A percentile compares a stretch with the other conserved stretches of the same genome.
phyloP scores from a whole-genome alignment of 1,140 invertebrate genomes.

The honey bee (Apis mellifera) region DNA sequence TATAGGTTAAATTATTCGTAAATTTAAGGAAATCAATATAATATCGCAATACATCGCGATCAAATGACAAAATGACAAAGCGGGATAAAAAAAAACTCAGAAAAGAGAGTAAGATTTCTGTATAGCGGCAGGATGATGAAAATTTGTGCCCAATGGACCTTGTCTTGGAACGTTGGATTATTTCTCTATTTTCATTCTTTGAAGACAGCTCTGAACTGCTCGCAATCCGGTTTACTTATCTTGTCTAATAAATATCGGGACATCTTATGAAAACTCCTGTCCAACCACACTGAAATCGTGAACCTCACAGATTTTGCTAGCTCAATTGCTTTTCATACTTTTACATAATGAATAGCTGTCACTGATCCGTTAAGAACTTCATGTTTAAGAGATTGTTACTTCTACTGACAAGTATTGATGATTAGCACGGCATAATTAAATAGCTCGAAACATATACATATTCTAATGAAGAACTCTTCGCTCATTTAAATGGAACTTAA shows the following conservation, averaged over 20 bases:
- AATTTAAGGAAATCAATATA: neutral
- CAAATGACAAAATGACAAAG: neutral
- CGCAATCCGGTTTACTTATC: constrained; percentile 79
- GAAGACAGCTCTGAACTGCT: constrained; percentile 67
- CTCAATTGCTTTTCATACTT: neutral
- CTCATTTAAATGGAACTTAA: neutral
- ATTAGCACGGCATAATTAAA: constrained; percentile 6
- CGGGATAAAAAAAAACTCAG: neutral
- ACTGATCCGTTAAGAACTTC: constrained; percentile 18
- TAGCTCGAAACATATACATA: too few species aligned
- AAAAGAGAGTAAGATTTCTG: constrained; percentile 12
- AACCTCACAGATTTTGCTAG: constrained; percentile 10
- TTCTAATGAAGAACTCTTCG: neutral
- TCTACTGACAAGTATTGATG: constrained; percentile 4
- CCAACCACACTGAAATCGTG: constrained; percentile 12
- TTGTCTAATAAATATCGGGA: constrained; percentile 77
- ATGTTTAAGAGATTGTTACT: neutral
- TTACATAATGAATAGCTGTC: constrained; percentile 23
- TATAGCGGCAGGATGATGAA: constrained; percentile 60
- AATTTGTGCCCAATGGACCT: constrained; percentile 53
- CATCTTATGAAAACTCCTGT: constrained; percentile 63
- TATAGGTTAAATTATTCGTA: neutral
- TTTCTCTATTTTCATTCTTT: constrained; percentile 77
- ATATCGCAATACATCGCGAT: neutral
- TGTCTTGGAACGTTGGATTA: constrained; percentile 52